Percentiles rank a stretch among this genome's conserved stretches.
These are phyloP conservation scores for Phytoseiulus persimilis DNA, from an alignment of 2,888 invertebrate genomes.

Conservation along the genomic window DNA sequence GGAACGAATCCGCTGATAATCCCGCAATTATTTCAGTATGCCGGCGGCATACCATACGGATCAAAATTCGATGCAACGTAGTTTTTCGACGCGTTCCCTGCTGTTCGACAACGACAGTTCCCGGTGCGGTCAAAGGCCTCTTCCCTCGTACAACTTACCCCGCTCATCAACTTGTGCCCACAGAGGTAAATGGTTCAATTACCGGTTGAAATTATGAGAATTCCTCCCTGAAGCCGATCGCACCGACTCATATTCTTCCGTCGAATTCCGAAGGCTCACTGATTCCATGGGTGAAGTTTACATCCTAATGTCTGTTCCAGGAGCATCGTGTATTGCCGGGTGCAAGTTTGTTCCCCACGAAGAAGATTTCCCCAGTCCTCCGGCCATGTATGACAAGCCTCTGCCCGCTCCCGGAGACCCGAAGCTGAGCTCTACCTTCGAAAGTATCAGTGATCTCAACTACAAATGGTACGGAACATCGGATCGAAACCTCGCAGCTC, in stretches of 20 bases:
- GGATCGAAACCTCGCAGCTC: too few species aligned
- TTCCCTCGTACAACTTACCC: neutral
- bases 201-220: too few species aligned
- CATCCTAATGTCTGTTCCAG: neutral
- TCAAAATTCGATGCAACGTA: neutral
- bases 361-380: neutral
- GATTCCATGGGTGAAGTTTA: too few species aligned
- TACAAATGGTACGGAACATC: constrained; percentile 8
- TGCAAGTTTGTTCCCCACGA: neutral
- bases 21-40: neutral
- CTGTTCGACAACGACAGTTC: neutral
- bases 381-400: constrained; percentile 19
- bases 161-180: neutral
- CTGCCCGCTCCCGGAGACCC: neutral
- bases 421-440: neutral
- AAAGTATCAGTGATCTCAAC: constrained; percentile 8
- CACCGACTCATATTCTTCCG: too few species aligned
- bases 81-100: neutral
- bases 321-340: neutral
- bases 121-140: neutral
- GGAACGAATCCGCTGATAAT: too few species aligned
- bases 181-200: neutral
- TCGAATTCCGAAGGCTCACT: too few species aligned
- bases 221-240: too few species aligned
- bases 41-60: neutral